Evolutionary conservation across 1,140 invertebrate genomes (phyloP), one percentile per base, ranked within the genome.

Genomic region (Halesus radiatus): DNA sequence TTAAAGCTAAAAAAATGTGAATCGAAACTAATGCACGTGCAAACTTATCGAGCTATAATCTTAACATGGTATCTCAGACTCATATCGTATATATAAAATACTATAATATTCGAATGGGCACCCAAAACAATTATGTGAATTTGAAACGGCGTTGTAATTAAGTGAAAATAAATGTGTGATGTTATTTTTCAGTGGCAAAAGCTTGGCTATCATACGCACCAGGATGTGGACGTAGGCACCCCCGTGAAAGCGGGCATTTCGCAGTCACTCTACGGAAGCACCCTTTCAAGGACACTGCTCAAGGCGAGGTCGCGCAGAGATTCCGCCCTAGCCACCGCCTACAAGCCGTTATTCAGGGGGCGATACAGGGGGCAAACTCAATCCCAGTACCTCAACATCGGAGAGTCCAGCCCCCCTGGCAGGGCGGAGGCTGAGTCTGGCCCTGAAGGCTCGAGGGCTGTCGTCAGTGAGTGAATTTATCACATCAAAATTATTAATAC

Each of bases 381-480:
- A 84, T 95, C 95, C 7, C 95, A 96, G 84, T 96, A 95, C 86
- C 87, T 96, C 76, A 93, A 92, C 83, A 92, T 94, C 80, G 90
- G 89, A 10, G 85, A 86, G 3, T 89, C 90, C 64, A 90, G 89
- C 20, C 91, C 92, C 83, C 86, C 91, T 81, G 95, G 95, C 16
- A 94, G 92, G 86, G 95, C 95, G 0, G 94, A 96, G 86, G 95
- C 95, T 2, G 93, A 95, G 85, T 94, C 94, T 8, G 92, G 91
- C 54, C 92, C 92, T 73, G 91, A 93, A 84, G 92, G 92, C 20
- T 95, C 94, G 0, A 92, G 92, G 83, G 93, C 95, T 8, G 90
- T 92, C 84, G 95, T 96, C 85, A 93, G 95, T 96, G 87, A 93
- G 94, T 94, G 84, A 16, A 20, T n/a, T n/a, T n/a, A n/a, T n/a